Evolutionary conservation across 2,888 invertebrate species (phyloP), one percentile per base, ranked within the genome.

Genomic region (Platycnemis pennipes): DNA sequence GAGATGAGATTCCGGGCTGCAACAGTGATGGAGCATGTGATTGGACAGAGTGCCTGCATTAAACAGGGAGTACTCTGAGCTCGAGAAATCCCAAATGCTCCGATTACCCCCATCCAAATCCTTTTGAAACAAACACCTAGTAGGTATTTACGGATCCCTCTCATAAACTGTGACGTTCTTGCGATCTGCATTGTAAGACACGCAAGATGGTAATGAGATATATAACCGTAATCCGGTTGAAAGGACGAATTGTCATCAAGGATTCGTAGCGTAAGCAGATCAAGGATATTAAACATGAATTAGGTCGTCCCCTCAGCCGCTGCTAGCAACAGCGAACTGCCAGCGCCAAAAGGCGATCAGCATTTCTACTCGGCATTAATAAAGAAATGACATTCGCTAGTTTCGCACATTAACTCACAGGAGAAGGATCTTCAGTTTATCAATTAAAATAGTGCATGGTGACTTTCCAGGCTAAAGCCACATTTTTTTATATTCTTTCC

Each of bases 181-280:
- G 13, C 37, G 37, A 26, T 11, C 37, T 0, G 37, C 11, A 13
- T 77, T 77, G 3, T n/a, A 8, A 11, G 37, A 13, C 11, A 2
- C 37, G 13, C n/a, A 37, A 77, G 77, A 31, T 11, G 37, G 11
- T 37, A 77, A 37, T 31, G 77, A 77, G 77, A 77, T 77, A 77
- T 77, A n/a, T n/a, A n/a, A n/a, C n/a, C 37, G 77, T 77, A 77
- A 77, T 77, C 77, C 77, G 16, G 37, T 37, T 77, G 37, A 37
- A 77, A 77, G 77, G 31, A 77, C 37, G 37, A 16, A 77, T 37
- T 77, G 77, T 37, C 77, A 77, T 13, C 77, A 77, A 31, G 77
- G 77, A 77, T 77, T 37, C 77, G 77, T 77, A 77, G 77, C 77
- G 37, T 37, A 77, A 77, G 77, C 77, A 77, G 77, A 77, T 77